Evolutionary conservation across 2,113 vertebrate species (phyloP).

Genomic region (Cephalopterus ornatus): DNA sequence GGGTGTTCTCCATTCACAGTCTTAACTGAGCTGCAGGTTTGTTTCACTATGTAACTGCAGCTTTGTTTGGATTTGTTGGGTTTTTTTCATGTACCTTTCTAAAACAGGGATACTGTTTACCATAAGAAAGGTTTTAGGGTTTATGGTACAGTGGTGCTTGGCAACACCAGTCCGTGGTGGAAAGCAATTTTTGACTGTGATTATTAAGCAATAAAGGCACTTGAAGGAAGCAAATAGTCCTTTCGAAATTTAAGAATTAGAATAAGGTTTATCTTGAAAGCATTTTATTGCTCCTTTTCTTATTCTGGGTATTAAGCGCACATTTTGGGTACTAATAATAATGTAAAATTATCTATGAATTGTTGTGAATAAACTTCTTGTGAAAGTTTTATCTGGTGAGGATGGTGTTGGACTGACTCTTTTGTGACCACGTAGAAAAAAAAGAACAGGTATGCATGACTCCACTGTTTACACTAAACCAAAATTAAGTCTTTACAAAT

Average conservation of each 20-base stretch:
- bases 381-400: not conserved
- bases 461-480: not conserved
- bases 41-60: not conserved
- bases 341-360: not conserved
- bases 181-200: not conserved
- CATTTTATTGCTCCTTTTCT: not conserved
- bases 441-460: accelerated
- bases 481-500: not conserved
- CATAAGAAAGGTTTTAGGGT: not conserved
- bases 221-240: not conserved
- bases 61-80: accelerated
- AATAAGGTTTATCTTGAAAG: not conserved
- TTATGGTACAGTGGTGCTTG: not conserved
- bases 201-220: not conserved
- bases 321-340: not conserved
- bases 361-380: not conserved
- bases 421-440: not conserved
- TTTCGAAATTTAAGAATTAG: not conserved
- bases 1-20: not conserved
- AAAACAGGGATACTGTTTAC: not conserved
- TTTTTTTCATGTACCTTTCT: not conserved
- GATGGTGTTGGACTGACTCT: not conserved
- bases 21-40: not conserved
- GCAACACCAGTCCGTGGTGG: not conserved
- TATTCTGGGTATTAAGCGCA: not conserved